Evolutionary conservation across 2,113 vertebrate species (phyloP), one percentile per base, ranked within the genome.

Genomic region (Lota lota): DNA sequence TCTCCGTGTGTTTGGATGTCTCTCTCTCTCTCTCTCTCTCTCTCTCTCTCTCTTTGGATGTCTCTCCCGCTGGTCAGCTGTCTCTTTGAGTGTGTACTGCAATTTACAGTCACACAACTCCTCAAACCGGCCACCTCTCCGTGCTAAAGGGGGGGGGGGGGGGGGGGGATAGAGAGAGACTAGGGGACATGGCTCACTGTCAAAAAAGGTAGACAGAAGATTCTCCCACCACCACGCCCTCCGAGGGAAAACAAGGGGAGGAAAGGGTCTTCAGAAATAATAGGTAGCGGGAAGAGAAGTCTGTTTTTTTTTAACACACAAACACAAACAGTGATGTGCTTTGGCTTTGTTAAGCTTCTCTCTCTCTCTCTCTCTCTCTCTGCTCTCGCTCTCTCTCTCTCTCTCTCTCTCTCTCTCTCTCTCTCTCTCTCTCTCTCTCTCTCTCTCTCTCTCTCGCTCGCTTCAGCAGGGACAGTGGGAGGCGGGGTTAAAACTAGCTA

Each of bases 51-150:
- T 53, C 3, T 53, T 17, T 53, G 11, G 51, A 12, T 53, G 51
- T 53, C 51, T 53, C 53, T 56, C 53, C 90, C 72, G 89, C 89
- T 89, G 89, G 69, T 85, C 73, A 76, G 73, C 81, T 77, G 83
- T 87, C 88, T 90, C 85, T 73, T 33, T 47, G 40, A 82, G 87
- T 86, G 87, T 86, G 87, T 75, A 81, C 80, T 72, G 79, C 90
- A 89, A 91, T 92, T 91, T 91, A 87, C 88, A 84, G 88, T 90
- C 53, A n/a, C 53, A 56, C 53, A 56, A 56, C 53, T 88, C 79
- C 81, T 90, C 84, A 85, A 87, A 85, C 80, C 67, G 82, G 84
- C 85, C 80, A 73, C 80, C 89, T 85, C 83, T 70, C 83, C 50
- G 79, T 1, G 86, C 74, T 40, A 79, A 16, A 80, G 76, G 81